Evolutionary conservation across 1,140 invertebrate species (phyloP).

Genomic region (Battus philenor): DNA sequence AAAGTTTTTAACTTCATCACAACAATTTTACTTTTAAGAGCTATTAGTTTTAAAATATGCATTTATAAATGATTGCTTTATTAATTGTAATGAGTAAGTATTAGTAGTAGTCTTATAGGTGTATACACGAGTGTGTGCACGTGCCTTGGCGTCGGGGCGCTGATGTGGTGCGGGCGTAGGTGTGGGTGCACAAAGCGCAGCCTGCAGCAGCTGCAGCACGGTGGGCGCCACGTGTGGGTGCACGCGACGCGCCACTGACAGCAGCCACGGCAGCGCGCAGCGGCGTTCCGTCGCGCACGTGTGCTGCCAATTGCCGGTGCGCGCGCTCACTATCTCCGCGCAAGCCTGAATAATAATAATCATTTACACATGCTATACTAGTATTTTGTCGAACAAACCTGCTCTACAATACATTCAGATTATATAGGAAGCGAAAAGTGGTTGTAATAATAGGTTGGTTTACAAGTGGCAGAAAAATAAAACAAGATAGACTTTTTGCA

Average conservation of each 20-base stretch:
- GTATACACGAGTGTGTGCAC: no score
- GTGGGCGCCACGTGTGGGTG: constrained; percentile 96
- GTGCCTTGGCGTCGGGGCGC: constrained; percentile 23
- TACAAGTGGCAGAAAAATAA: no score
- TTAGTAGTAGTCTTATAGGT: no score
- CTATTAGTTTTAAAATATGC: no score
- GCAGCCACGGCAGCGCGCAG: constrained; percentile 86
- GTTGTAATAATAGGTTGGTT: neutral
- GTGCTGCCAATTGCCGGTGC: constrained; percentile 97
- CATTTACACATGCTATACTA: no score
- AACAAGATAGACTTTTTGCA: no score
- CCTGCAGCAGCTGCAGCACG: constrained; percentile 92
- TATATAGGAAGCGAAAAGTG: no score
- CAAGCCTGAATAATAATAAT: constrained; percentile 82
- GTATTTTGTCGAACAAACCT: no score
- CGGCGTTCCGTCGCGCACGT: constrained; percentile 87
- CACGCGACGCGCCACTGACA: constrained; percentile 86
- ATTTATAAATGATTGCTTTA: no score
- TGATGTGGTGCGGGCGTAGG: constrained; percentile 20
- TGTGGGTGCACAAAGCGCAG: constrained; percentile 83
- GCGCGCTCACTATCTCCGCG: constrained; percentile 91
- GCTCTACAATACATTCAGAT: no score
- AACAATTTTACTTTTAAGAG: no score
- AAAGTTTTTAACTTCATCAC: neutral
- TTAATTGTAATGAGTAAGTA: no score